Conservation (phyloP, 2,888 invertebrate species). For the Lepidochitona cinerea region DNA sequence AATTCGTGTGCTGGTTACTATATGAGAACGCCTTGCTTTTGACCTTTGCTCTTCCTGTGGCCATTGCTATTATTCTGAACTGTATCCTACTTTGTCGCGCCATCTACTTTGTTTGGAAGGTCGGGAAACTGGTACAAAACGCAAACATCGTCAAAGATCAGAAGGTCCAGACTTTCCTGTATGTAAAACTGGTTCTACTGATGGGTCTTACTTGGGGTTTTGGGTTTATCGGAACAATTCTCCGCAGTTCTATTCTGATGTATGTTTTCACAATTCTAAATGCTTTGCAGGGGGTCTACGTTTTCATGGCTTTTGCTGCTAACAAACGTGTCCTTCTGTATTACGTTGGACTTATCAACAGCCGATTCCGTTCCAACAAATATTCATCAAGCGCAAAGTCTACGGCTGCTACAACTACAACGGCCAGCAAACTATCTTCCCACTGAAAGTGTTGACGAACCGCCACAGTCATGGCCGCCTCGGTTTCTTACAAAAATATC, state of each 20-base stretch:
- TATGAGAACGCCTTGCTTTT: neutral
- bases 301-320: neutral
- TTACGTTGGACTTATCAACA: no score
- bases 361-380: no score
- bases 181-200: neutral
- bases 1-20: neutral
- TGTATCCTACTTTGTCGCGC: neutral
- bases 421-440: no score
- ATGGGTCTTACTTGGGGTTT: conserved; percentile 3
- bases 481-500: no score
- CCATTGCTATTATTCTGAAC: neutral
- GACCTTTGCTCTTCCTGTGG: neutral
- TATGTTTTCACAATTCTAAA: neutral
- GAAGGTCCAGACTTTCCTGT: neutral
- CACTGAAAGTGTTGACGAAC: no score
- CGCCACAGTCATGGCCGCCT: no score
- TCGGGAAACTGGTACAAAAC: neutral
- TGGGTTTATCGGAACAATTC: neutral
- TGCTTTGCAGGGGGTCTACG: neutral
- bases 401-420: no score
- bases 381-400: no score
- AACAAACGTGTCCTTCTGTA: neutral
- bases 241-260: neutral
- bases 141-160: neutral
- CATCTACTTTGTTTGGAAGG: neutral